Evolutionary conservation across 2,888 invertebrate species (phyloP).

Genomic region (Tenodera sinensis): DNA sequence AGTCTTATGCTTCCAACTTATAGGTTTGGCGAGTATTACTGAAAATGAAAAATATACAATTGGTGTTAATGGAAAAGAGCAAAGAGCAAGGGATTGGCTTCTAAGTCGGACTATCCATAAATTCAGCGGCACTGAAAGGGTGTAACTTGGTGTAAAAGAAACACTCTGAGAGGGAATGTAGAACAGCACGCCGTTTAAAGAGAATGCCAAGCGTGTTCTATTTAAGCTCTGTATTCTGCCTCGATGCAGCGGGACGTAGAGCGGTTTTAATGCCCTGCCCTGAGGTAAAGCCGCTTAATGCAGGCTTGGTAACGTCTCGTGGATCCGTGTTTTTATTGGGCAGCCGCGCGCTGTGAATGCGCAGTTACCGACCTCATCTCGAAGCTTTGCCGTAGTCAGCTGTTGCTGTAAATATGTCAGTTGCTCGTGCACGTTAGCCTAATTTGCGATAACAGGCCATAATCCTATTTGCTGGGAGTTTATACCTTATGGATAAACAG

Average conservation of each 20-base stretch:
- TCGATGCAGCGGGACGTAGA: neutral
- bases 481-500: too few relatives aligned
- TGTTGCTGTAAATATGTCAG: neutral
- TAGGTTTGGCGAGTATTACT: too few relatives aligned
- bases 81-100: too few relatives aligned
- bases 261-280: neutral
- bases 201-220: neutral
- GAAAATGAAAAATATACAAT: too few relatives aligned
- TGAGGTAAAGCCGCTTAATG: neutral
- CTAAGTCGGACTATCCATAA: too few relatives aligned
- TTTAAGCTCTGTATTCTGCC: neutral
- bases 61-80: too few relatives aligned
- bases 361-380: neutral
- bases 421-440: neutral
- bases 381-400: neutral
- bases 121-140: too few relatives aligned
- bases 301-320: neutral
- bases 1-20: too few relatives aligned
- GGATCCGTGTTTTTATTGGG: neutral
- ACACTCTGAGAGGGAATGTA: too few relatives aligned
- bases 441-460: neutral
- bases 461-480: too few relatives aligned
- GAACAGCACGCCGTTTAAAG: neutral
- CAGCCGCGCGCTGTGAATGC: neutral
- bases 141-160: too few relatives aligned